Evolutionary conservation across 2,113 vertebrate genomes (phyloP).

Genomic region (Pelvicachromis taeniatus): DNA sequence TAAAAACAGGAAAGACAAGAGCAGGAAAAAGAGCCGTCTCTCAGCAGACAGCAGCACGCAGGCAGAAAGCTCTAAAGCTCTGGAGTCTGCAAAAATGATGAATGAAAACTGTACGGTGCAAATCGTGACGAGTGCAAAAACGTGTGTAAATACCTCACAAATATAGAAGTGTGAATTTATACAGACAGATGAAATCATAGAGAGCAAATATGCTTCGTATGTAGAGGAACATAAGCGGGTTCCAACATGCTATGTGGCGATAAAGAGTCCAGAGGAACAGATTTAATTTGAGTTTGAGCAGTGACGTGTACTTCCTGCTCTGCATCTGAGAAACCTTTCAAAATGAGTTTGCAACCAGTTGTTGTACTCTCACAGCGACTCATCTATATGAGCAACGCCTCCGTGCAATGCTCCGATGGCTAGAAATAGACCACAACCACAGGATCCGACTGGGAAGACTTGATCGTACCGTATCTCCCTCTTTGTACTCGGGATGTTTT

Average conservation of each 20-base stretch:
- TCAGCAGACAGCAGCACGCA: background rate
- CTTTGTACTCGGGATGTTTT: background rate
- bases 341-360: background rate
- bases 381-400: background rate
- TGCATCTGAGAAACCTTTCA: background rate
- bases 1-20: conserved; percentile 65
- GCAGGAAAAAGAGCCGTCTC: conserved; percentile 22
- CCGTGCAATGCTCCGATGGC: background rate
- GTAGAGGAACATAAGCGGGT: background rate
- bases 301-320: background rate
- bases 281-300: background rate
- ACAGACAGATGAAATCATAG: background rate
- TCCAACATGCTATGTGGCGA: background rate
- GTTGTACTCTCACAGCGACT: background rate
- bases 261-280: background rate
- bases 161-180: background rate
- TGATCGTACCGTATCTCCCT: background rate
- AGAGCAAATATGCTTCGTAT: background rate
- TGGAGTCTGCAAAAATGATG: background rate
- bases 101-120: background rate
- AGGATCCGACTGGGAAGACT: background rate
- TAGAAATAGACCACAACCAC: background rate
- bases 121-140: background rate
- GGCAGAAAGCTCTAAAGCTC: background rate
- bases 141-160: background rate